These are phyloP conservation scores for Lucilia cuprina DNA, from an alignment of 1,140 invertebrate species.

Conservation along the genomic window DNA sequence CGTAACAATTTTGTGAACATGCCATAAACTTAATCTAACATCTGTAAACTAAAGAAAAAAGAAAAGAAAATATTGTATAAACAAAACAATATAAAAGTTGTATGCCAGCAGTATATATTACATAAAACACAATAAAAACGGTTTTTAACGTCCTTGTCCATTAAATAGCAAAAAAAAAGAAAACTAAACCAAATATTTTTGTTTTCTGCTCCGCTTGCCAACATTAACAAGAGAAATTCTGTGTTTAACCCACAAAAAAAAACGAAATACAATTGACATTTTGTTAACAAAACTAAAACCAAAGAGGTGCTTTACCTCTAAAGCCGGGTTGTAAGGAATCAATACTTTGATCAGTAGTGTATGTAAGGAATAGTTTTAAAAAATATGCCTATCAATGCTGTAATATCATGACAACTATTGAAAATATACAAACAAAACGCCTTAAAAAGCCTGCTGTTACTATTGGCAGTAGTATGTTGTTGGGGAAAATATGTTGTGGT, in stretches of 20 bases:
- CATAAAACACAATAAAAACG: constrained; percentile 11
- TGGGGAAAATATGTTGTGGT: not conserved
- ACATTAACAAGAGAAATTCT: no score
- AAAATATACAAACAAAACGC: constrained; percentile 11
- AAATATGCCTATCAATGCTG: constrained; percentile 30
- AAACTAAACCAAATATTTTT: not conserved
- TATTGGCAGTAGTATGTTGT: not conserved
- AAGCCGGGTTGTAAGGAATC: not conserved
- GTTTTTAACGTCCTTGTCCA: constrained; percentile 29
- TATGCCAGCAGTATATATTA: not conserved
- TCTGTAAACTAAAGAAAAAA: not conserved
- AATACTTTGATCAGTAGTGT: not conserved
- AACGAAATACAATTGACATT: not conserved
- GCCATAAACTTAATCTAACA: constrained; percentile 11
- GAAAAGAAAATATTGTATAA: not conserved
- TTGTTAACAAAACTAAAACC: not conserved
- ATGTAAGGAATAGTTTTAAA: not conserved
- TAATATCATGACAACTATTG: constrained; percentile 30
- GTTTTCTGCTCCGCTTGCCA: not conserved
- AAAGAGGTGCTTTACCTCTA: not conserved
- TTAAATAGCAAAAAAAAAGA: not conserved
- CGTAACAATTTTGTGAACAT: not conserved
- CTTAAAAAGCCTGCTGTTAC: constrained; percentile 5
- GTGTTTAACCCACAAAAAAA: no score
- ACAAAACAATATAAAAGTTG: not conserved